Conservation (phyloP, 2,113 vertebrate species). For the Ptyas mucosa region DNA sequence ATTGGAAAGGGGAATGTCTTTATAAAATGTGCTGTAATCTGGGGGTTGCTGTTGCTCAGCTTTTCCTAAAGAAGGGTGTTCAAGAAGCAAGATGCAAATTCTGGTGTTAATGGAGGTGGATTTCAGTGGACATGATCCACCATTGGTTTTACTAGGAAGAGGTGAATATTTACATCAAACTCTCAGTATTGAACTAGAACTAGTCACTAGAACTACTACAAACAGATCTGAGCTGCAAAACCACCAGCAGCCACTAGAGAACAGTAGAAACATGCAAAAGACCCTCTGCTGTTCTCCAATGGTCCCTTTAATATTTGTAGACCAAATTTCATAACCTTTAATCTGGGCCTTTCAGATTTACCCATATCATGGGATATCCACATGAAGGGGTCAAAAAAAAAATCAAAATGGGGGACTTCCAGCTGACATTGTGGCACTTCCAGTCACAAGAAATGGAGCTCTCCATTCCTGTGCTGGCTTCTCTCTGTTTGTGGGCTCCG, state of each 20-base stretch:
- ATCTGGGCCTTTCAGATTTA: not conserved
- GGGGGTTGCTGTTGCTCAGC: conserved; percentile 13
- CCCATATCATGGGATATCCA: not conserved
- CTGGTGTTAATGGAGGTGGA: not conserved
- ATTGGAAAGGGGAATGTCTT: conserved; percentile 56
- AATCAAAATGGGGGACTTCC: no score
- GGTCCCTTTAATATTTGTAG: not conserved
- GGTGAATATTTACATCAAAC: not conserved
- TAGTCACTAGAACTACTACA: not conserved
- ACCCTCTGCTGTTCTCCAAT: not conserved
- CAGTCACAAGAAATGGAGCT: no score
- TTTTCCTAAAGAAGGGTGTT: not conserved
- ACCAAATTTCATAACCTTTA: not conserved
- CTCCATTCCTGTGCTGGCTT: no score
- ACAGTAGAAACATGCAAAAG: not conserved
- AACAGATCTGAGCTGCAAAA: not conserved
- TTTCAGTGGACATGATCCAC: not conserved
- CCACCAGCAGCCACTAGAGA: not conserved
- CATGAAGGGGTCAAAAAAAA: not conserved
- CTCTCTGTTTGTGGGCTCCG: no score
- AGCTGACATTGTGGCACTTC: no score
- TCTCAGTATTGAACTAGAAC: not conserved
- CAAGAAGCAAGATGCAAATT: not conserved
- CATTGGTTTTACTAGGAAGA: not conserved
- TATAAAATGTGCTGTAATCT: conserved; percentile 36